Conservation (phyloP, 2,113 vertebrate genomes). For the Upupa epops region DNA sequence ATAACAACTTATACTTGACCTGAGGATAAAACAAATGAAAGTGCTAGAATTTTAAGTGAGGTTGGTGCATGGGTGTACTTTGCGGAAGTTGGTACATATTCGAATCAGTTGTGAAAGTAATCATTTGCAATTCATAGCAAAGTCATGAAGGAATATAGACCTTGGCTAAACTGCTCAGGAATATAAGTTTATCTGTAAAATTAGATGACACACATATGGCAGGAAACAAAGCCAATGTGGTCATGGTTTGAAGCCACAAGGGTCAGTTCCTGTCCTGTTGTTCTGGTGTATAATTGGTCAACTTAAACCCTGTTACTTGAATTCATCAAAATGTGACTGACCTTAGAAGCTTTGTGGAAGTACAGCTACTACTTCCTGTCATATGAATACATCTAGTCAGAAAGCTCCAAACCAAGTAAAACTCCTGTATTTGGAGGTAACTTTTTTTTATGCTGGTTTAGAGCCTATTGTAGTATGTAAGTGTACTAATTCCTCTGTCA, state of each 20-base stretch:
- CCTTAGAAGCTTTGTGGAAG: not conserved
- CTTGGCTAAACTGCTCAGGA: slow-evolving; percentile 34
- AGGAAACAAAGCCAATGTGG: slow-evolving; percentile 58
- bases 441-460: not conserved
- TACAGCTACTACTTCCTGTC: not conserved
- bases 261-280: slow-evolving; percentile 46
- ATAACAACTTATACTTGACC: not conserved
- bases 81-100: not conserved
- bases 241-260: slow-evolving; percentile 28
- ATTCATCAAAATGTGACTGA: not conserved
- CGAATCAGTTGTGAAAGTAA: not conserved
- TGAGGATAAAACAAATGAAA: not conserved
- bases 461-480: not conserved
- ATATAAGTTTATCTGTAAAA: slow-evolving; percentile 41
- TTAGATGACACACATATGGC: slow-evolving; percentile 50
- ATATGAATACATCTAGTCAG: not conserved
- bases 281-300: not conserved
- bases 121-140: slow-evolving; percentile 19
- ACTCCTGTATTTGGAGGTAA: not conserved
- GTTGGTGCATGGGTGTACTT: not conserved
- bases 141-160: slow-evolving; percentile 24
- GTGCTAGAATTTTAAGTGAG: not conserved
- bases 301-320: slow-evolving; percentile 3
- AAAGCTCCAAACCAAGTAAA: not conserved
- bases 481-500: not conserved